Conservation (phyloP, 2,113 vertebrate species). For the Blennius ocellaris region DNA sequence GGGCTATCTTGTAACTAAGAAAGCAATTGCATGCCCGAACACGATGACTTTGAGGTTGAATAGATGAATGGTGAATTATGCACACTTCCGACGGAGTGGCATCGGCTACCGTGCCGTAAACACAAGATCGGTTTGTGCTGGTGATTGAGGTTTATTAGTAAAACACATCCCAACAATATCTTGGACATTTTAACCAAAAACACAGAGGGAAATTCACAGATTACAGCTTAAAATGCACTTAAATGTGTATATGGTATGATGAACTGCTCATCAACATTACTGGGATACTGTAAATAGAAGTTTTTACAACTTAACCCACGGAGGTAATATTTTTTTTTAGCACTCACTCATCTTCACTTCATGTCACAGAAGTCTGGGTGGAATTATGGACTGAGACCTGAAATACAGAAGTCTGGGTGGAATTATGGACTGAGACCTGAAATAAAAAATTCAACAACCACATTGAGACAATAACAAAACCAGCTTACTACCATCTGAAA, state of each 20-base stretch:
- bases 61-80: conserved; percentile 57
- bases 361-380: no score
- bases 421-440: no score
- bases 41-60: conserved; percentile 51
- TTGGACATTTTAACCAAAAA: conserved; percentile 1
- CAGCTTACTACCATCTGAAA: no score
- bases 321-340: no score
- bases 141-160: conserved; percentile 8
- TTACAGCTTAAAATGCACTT: no score
- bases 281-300: neutral
- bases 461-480: no score
- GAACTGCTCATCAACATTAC: neutral
- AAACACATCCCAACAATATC: conserved; percentile 14
- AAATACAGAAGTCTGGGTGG: no score
- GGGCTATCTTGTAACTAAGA: conserved; percentile 39
- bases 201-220: neutral
- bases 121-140: conserved; percentile 41
- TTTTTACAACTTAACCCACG: no score
- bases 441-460: no score
- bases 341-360: no score
- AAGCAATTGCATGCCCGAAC: conserved; percentile 49
- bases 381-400: no score
- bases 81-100: conserved; percentile 45
- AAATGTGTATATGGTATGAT: neutral
- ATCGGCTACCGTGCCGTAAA: conserved; percentile 54